Evolutionary conservation across 2,888 invertebrate species (phyloP).

Genomic region (Thecocarcelia acutangulata): DNA sequence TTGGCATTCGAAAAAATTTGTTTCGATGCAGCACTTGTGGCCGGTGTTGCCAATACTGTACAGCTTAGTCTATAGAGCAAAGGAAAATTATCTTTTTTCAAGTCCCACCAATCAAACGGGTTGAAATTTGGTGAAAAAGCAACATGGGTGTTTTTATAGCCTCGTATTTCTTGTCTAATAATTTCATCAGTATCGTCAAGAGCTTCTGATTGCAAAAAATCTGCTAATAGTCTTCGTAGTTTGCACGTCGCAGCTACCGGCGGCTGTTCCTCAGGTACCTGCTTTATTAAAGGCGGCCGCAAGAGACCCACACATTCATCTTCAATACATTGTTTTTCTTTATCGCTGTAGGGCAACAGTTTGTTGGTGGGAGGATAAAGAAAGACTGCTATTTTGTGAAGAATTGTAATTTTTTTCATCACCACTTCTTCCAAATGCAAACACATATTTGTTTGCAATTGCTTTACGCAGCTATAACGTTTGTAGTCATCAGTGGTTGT

Average conservation of each 20-base stretch:
- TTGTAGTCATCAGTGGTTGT: background rate
- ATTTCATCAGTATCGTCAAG: background rate
- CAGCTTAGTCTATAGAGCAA: conserved; percentile 23
- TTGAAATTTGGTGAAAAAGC: background rate
- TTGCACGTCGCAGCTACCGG: background rate
- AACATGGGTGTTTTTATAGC: conserved; percentile 19
- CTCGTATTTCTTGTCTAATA: conserved; percentile 12
- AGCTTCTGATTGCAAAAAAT: conserved; percentile 19
- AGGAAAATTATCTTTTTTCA: conserved; percentile 27
- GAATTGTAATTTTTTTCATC: background rate
- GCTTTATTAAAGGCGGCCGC: background rate
- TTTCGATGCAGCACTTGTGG: background rate
- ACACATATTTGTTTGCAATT: background rate
- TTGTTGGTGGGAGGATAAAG: conserved; percentile 39
- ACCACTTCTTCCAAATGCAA: conserved; percentile 1
- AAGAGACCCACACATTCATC: conserved; percentile 20
- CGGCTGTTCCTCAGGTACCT: background rate
- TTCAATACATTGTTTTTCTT: conserved; percentile 3
- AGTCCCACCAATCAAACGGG: conserved; percentile 23
- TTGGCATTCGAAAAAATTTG: background rate
- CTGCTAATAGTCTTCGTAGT: conserved; percentile 9
- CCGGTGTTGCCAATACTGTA: conserved; percentile 19
- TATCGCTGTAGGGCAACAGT: conserved; percentile 6
- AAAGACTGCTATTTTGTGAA: conserved; percentile 30
- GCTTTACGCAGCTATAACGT: background rate